Evolutionary conservation across 2,888 invertebrate species (phyloP).

Genomic region (Dryococelus australis): DNA sequence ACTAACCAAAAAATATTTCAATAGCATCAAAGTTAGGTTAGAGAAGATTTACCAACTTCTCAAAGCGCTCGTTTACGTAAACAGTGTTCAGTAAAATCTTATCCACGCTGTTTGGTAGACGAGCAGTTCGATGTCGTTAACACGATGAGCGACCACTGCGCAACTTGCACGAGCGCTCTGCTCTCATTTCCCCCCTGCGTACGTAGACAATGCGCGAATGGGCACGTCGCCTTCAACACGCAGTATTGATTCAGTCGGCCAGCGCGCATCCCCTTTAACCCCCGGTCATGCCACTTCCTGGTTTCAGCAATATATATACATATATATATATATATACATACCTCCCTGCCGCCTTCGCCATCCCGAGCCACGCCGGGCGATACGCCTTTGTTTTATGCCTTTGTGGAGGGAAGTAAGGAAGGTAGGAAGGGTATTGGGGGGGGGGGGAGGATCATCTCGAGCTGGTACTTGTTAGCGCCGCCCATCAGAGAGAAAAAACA

Average conservation of each 20-base stretch:
- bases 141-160: no score
- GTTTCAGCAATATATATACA: background rate
- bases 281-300: conserved; percentile 16
- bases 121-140: no score
- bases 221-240: background rate
- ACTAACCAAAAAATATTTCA: no score
- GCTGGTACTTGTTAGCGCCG: background rate
- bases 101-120: no score
- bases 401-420: no score
- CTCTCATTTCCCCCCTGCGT: no score
- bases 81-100: no score
- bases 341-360: background rate
- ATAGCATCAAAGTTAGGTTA: no score
- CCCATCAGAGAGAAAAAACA: background rate
- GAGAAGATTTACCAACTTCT: no score
- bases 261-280: background rate
- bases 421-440: background rate
- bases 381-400: conserved; percentile 10
- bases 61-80: no score
- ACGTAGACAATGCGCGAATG: background rate
- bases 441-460: background rate
- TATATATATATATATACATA: background rate
- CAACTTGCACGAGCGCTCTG: no score
- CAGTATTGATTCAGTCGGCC: conserved; percentile 9
- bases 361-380: background rate